These are phyloP conservation scores for Emydocephalus ijimae DNA, from an alignment of 2,113 vertebrate species.

Conservation along the genomic window DNA sequence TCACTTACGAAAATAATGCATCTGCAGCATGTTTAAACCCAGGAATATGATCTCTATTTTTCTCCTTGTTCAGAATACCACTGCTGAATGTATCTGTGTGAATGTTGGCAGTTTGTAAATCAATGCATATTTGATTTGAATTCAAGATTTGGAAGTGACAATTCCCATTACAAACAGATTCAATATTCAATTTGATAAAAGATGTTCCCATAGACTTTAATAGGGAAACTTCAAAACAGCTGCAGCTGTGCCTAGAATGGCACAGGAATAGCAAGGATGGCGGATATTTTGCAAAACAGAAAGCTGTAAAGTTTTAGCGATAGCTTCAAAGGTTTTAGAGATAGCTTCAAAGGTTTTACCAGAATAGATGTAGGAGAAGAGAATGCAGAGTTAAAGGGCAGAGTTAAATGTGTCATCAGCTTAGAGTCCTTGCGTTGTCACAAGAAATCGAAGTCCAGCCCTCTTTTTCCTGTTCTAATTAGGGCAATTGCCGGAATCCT, in stretches of 20 bases:
- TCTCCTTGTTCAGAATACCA: not conserved
- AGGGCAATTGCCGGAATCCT: too few species aligned
- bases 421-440: not conserved
- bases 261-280: not conserved
- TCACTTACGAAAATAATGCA: not conserved
- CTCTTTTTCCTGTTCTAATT: not conserved
- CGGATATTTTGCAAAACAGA: not conserved
- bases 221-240: not conserved
- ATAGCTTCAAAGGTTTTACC: not conserved
- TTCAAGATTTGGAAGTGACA: not conserved
- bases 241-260: not conserved
- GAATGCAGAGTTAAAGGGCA: not conserved
- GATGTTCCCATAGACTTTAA: not conserved
- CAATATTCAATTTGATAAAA: not conserved
- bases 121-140: not conserved
- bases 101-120: not conserved
- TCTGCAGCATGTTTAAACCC: not conserved
- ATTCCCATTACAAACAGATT: not conserved
- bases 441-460: not conserved
- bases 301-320: not conserved
- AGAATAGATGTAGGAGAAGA: not conserved
- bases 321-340: not conserved
- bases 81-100: not conserved
- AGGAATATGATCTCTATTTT: not conserved
- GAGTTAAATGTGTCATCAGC: not conserved